Evolutionary conservation across 2,888 invertebrate species (phyloP).

Genomic region (Xestia c-nigrum): DNA sequence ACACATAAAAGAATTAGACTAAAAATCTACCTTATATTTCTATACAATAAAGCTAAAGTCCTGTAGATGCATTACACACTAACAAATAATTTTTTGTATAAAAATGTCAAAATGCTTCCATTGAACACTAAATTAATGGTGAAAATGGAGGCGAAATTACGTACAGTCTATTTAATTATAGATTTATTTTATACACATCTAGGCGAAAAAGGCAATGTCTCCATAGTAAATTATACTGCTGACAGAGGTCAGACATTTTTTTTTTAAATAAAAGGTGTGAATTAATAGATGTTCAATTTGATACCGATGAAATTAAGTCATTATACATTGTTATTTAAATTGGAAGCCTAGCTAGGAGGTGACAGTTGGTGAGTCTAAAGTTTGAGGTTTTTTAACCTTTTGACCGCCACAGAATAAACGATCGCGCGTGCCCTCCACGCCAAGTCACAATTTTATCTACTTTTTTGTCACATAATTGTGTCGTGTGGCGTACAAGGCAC

Average conservation of each 20-base stretch:
- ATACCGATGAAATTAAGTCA: neutral
- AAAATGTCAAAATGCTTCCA: constrained; percentile 51
- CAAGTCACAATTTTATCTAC: too few species aligned
- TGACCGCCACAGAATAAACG: too few species aligned
- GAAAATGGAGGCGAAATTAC: constrained; percentile 39
- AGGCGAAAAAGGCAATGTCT: neutral
- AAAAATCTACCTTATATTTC: neutral
- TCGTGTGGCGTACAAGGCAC: too few species aligned
- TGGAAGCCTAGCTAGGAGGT: neutral
- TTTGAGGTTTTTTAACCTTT: neutral
- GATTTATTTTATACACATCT: constrained; percentile 6
- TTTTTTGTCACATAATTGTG: too few species aligned
- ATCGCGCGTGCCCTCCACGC: too few species aligned
- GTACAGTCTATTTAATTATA: constrained; percentile 25
- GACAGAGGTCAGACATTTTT: neutral
- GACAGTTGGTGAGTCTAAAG: neutral
- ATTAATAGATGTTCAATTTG: neutral
- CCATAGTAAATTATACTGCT: constrained; percentile 2
- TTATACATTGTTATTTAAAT: neutral
- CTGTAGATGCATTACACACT: constrained; percentile 27
- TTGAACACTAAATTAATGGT: constrained; percentile 25
- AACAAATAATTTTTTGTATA: constrained; percentile 36
- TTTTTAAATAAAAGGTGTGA: neutral
- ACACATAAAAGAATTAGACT: neutral
- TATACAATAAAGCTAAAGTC: constrained; percentile 4